phyloP scores from a whole-genome alignment of 2,888 invertebrate genomes.

The Ganaspis brasiliensis region DNA sequence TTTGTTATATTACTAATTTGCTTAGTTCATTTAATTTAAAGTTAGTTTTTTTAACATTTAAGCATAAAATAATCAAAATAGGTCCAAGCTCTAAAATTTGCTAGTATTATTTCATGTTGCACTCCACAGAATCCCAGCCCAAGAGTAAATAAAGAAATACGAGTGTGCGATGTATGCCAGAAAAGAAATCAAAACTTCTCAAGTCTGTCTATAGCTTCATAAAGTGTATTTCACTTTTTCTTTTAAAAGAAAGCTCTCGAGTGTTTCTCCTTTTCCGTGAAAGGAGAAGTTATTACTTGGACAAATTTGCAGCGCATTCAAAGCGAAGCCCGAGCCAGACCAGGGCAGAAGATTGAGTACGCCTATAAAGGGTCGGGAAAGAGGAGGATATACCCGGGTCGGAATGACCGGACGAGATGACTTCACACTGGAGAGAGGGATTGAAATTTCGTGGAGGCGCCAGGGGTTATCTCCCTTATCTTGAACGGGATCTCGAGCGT shows the following conservation, averaged over 20 bases:
- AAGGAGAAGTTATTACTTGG: constrained; percentile 39
- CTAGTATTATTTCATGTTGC: no score
- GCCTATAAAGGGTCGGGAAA: constrained; percentile 28
- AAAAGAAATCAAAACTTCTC: constrained; percentile 33
- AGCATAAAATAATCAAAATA: no score
- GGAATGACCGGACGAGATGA: constrained; percentile 40
- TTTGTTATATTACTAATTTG: no score
- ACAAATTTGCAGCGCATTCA: constrained; percentile 42
- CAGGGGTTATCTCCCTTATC: constrained; percentile 60
- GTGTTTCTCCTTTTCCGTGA: constrained; percentile 34
- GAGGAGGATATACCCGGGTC: constrained; percentile 26
- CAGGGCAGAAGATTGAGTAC: constrained; percentile 31
- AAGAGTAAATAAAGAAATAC: constrained; percentile 22
- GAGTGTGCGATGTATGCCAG: not conserved
- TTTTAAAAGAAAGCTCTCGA: constrained; percentile 33
- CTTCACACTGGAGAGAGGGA: constrained; percentile 42
- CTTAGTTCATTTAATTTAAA: no score
- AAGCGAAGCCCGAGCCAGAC: constrained; percentile 34
- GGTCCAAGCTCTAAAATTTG: no score
- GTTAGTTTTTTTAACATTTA: no score
- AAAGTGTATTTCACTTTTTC: constrained; percentile 41
- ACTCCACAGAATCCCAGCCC: no score
- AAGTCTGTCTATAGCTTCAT: constrained; percentile 32
- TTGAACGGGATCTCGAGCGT: constrained; percentile 58
- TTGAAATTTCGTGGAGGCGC: constrained; percentile 43